Conservation (phyloP, 2,888 invertebrate genomes). For the Agrotis clavis region DNA sequence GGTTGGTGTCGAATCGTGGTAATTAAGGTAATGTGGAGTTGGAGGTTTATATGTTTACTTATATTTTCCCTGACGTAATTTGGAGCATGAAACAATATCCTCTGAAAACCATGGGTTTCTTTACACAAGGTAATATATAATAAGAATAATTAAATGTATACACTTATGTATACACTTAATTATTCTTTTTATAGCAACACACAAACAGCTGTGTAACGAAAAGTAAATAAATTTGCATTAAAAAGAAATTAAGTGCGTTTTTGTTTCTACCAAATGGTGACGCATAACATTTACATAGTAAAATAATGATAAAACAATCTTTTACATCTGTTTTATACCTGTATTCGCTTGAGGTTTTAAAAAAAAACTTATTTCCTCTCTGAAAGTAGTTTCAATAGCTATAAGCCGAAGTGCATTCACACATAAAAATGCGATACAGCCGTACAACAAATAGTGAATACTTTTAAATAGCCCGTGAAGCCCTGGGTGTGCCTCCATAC, state of each 20-base stretch:
- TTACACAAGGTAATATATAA: no score
- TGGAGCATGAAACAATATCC: no score
- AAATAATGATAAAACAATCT: slow-evolving; percentile 25
- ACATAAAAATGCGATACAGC: slow-evolving; percentile 63
- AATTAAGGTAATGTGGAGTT: neutral
- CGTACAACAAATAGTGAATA: slow-evolving; percentile 65
- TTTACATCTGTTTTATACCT: neutral
- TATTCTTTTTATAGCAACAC: neutral
- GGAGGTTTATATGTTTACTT: neutral
- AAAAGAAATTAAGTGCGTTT: slow-evolving; percentile 41
- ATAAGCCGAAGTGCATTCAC: slow-evolving; percentile 41
- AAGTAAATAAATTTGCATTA: slow-evolving; percentile 35
- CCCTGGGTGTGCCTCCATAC: slow-evolving; percentile 44
- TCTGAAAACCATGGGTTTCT: no score
- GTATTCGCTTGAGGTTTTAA: neutral
- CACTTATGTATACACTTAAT: neutral
- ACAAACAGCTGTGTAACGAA: slow-evolving; percentile 35
- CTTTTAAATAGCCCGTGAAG: slow-evolving; percentile 72
- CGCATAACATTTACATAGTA: slow-evolving; percentile 45
- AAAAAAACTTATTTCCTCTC: neutral
- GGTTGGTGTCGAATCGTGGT: neutral
- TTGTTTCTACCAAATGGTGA: slow-evolving; percentile 35
- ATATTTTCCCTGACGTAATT: neutral
- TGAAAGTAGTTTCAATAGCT: slow-evolving; percentile 8
- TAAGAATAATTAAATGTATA: no score